These are phyloP conservation scores for Gryon sp. DNA, from an alignment of 1,140 invertebrate genomes.

Conservation along the genomic window DNA sequence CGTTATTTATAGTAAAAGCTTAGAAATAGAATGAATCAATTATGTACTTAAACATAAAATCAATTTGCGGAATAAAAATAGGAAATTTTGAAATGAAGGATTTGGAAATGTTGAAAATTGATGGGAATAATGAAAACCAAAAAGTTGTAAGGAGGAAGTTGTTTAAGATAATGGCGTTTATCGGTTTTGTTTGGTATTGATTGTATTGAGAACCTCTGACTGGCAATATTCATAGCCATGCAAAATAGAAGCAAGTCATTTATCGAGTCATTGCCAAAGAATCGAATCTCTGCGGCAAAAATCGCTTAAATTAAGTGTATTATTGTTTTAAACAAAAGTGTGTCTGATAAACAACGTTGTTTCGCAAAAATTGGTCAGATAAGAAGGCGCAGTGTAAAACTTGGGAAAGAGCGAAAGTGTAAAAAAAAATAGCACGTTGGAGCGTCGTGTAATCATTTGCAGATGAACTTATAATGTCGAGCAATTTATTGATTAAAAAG, in stretches of 20 bases:
- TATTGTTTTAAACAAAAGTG: conserved; percentile 18
- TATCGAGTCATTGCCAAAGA: conserved; percentile 55
- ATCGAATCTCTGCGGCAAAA: conserved; percentile 48
- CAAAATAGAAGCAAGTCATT: conserved; percentile 65
- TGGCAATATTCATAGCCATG: conserved; percentile 65
- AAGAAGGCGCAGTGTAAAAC: too few relatives aligned
- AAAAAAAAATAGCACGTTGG: too few relatives aligned
- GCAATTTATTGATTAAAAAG: too few relatives aligned
- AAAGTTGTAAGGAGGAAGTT: too few relatives aligned
- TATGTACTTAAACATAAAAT: too few relatives aligned
- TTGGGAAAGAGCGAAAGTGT: background rate
- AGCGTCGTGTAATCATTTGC: background rate
- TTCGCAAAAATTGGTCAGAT: conserved; percentile 1
- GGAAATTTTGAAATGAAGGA: background rate
- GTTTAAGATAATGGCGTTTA: background rate
- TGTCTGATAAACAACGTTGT: background rate
- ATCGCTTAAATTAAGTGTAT: conserved; percentile 30
- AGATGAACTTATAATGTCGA: too few relatives aligned
- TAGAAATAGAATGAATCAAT: too few relatives aligned
- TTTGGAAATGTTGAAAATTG: background rate
- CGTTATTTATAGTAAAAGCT: too few relatives aligned
- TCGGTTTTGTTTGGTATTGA: background rate
- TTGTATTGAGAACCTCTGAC: conserved; percentile 50
- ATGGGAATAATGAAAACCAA: too few relatives aligned
- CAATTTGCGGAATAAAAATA: too few relatives aligned